Base-by-base conservation (phyloP, 2,888 invertebrate species). In the Plebejus anna region DNA sequence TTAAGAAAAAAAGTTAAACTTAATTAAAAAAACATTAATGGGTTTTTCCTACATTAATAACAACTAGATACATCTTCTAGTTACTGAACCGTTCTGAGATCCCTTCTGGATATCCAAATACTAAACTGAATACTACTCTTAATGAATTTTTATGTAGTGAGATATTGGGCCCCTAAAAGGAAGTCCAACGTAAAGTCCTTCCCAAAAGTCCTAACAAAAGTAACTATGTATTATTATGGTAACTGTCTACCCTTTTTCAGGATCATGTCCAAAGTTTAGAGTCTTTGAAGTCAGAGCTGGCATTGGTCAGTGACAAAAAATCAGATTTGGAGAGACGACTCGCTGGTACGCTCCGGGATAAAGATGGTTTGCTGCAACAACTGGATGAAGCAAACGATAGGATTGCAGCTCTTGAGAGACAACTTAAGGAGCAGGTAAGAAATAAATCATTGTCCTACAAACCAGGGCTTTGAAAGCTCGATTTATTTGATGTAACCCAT, bases 311-410 rank as follows among this genome's bases (percentile, higher is more conserved):
- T 51, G 97, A 97, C 82, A 97, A 97, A 88, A 97, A 97, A 84
- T 94, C 95, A 76, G 98, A 98, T 82, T 91, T 99, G 82, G 98
- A 99, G 88, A 95, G 96, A 86, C 94, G 97, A 83, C 94, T 98
- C 79, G 95, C 96, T 79, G 93, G 95, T 79, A 94, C 97, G 7
- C 95, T 96, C 22, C 95, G 96, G 78, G 98, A 99, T 88, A 95
- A 98, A 81, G 97, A 98, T 79, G 95, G 96, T 79, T 93, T 98
- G 76, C 95, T 96, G 75, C 95, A 96, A 75, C 97, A 97, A 78
- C 94, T 98, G 77, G 98, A 99, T 80, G 98, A 98, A 88, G 97
- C 98, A 61, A 97, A 97, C 76, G 98, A 98, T 89, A 95, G 98
- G 86, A 97, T 98, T 83, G 92, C 97, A 82, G 95, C 97, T 82